Percentiles rank a stretch among this genome's conserved stretches.
Conservation (phyloP, 2,797 vertebrate genomes). For the Labroides dimidiatus region DNA sequence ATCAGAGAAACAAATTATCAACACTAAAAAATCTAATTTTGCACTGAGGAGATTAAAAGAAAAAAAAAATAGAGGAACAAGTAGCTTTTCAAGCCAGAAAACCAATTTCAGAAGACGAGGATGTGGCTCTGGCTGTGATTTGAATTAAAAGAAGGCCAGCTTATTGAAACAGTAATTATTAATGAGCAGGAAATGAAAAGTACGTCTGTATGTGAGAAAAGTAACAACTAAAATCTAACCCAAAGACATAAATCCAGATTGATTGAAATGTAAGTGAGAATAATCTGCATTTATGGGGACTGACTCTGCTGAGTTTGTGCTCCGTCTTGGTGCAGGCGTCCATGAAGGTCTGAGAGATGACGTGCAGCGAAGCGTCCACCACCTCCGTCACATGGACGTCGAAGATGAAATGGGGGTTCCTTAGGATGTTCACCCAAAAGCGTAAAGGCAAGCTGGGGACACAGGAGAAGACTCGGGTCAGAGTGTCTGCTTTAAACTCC, state of each 20-base stretch:
- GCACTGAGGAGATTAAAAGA: not conserved
- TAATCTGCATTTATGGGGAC: conserved; percentile 5
- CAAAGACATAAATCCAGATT: not conserved
- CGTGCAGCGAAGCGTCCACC: conserved; percentile 95
- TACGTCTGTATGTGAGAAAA: not conserved
- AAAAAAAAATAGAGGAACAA: not conserved
- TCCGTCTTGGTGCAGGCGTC: conserved; percentile 98
- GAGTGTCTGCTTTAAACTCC: not conserved
- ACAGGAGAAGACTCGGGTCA: conserved; percentile 1
- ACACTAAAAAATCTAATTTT: not conserved
- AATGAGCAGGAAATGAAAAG: not conserved
- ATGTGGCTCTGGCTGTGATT: not conserved
- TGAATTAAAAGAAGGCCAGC: not conserved
- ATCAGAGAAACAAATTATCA: not conserved
- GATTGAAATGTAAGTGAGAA: not conserved
- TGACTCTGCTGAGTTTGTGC: conserved; percentile 95
- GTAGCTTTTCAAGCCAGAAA: not conserved
- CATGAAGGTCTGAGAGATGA: conserved; percentile 99
- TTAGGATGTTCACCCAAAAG: conserved; percentile 98
- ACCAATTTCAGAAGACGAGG: not conserved
- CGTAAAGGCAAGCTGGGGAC: conserved; percentile 89
- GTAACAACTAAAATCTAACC: no score
- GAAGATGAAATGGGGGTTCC: conserved; percentile 97
- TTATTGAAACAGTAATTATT: not conserved
- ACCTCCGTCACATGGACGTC: conserved; percentile 96